Conservation (phyloP, 1,140 invertebrate genomes). For the Sitophilus oryzae region DNA sequence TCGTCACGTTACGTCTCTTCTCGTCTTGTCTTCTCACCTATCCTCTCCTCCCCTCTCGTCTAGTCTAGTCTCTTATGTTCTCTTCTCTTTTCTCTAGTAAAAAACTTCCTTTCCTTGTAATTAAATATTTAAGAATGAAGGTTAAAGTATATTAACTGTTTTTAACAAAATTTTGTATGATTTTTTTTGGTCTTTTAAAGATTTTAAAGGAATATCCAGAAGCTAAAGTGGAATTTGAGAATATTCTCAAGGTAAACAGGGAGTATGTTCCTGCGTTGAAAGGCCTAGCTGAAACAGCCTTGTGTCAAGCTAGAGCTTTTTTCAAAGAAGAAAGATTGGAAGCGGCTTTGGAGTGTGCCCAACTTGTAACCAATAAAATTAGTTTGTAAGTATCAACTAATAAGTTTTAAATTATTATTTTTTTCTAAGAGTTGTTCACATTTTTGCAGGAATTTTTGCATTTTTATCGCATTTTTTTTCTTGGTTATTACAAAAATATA, state of each 20-base stretch:
- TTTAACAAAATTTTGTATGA: slow-evolving; percentile 1
- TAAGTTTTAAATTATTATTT: not conserved
- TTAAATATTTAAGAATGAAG: no score
- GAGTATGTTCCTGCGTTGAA: slow-evolving; percentile 71
- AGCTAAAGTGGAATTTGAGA: slow-evolving; percentile 63
- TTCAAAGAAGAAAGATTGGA: slow-evolving; percentile 58
- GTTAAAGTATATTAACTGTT: not conserved
- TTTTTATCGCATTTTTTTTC: not conserved
- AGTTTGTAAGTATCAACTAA: slow-evolving; percentile 44
- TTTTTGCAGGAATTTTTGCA: not conserved
- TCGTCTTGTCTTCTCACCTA: no score
- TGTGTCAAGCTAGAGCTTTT: slow-evolving; percentile 58
- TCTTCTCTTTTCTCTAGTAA: no score
- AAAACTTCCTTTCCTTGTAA: no score
- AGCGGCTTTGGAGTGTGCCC: slow-evolving; percentile 59
- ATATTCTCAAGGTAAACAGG: slow-evolving; percentile 56
- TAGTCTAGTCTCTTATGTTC: no score
- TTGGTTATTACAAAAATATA: not conserved
- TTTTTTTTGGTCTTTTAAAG: slow-evolving; percentile 34
- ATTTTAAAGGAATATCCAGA: slow-evolving; percentile 64
- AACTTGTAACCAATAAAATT: slow-evolving; percentile 58
- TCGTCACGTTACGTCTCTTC: no score
- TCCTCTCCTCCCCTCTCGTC: no score
- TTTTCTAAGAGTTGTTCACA: no score
- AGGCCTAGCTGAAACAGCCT: slow-evolving; percentile 67